Base-by-base conservation (phyloP, 2,797 vertebrate genomes). In the Acipenser ruthenus region DNA sequence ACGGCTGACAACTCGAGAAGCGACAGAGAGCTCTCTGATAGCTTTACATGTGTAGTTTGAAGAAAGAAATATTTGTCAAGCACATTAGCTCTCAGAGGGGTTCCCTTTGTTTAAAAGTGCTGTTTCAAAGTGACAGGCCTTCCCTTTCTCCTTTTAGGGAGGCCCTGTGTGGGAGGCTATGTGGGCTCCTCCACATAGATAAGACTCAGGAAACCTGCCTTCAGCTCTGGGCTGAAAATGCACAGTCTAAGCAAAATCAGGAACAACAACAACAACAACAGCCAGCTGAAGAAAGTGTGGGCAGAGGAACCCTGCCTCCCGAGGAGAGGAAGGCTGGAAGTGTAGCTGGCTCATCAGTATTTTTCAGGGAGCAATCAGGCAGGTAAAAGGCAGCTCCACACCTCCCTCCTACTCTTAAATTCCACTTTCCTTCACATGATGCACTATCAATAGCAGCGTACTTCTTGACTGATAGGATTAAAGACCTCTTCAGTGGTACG, bases 321-420 rank as follows among this genome's bases (percentile, higher is more conserved):
- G 75, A 88, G 84, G 88, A 86, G 88, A 82, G 84, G 85, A 80
- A 84, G 84, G 81, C 84, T 4, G 79, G 82, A 84, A 83, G 86
- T 62, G 76, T 78, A 86, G 86, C 91, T 88, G 80, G 85, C 88
- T 93, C 90, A 88, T 91, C 90, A 83, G 77, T 82, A 82, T 80
- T 89, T 89, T 91, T 90, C 89, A 92, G 86, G 75, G 83, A 86
- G 80, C 81, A 60, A 71, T 75, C 79, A 85, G 71, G 82, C 92
- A 94, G 93, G 92, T 93, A 91, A 91, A 90, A 87, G 85, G 86
- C 83, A 79, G 78, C 78, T 82, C 79, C 82, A 85, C 72, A 66
- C 80, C 79, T 75, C 72, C 86, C 91, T 75, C 92, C 93, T 84
- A 93, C 91, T 80, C 86, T 69, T 78, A 84, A 86, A 98, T 96